Evolutionary conservation across 2,797 vertebrate genomes (phyloP).

Genomic region (Luscinia megarhynchos): DNA sequence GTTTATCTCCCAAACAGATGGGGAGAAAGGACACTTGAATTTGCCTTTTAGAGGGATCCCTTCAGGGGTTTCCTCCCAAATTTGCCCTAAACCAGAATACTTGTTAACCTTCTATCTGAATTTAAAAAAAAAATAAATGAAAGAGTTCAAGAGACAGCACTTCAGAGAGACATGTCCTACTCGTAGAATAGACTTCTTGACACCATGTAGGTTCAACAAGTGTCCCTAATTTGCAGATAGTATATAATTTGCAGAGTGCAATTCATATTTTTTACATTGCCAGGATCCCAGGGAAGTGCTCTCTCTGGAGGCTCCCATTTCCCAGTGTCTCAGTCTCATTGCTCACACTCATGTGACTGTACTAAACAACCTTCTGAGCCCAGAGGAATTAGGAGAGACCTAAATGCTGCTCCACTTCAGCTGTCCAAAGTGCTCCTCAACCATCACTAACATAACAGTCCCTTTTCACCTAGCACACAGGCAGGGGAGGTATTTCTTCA

Average conservation of each 20-base stretch:
- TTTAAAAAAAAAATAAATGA: not conserved
- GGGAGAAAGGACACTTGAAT: not conserved
- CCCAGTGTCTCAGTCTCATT: not conserved
- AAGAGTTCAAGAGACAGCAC: not conserved
- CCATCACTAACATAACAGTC: not conserved
- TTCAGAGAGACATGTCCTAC: not conserved
- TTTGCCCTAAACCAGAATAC: not conserved
- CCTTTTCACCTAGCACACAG: not conserved
- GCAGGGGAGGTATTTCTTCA: not conserved
- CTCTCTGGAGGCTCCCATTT: not conserved
- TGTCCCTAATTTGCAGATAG: not conserved
- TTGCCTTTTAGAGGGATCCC: not conserved
- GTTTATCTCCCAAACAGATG: not conserved
- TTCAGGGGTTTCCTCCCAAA: not conserved
- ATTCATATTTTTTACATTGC: not conserved
- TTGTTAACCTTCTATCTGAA: not conserved
- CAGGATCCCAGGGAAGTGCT: not conserved
- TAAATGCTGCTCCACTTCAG: not conserved
- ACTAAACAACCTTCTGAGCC: not conserved
- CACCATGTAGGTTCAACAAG: not conserved
- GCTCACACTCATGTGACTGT: not conserved
- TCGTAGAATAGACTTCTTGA: not conserved
- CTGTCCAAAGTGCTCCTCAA: not conserved
- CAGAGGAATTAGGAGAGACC: not conserved
- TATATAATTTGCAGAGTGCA: not conserved